Conservation (phyloP, 1,140 invertebrate species). For the Hesperophylax magnus region DNA sequence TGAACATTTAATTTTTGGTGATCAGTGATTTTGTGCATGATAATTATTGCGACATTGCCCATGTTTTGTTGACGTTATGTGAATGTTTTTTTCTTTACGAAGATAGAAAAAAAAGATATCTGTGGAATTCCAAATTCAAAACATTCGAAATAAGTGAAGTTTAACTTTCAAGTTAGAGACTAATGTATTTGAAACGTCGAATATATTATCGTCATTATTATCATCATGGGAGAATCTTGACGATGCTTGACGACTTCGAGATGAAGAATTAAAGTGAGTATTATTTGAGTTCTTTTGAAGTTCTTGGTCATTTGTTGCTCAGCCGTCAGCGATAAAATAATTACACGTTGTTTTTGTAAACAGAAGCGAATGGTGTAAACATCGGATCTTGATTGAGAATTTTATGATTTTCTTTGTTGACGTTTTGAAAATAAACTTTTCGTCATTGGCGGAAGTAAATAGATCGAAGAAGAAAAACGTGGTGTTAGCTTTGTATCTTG, state of each 20-base stretch:
- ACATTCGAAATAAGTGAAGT: neutral
- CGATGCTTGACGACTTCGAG: neutral
- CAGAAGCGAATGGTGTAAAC: neutral
- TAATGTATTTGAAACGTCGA: neutral
- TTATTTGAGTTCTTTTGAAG: constrained; percentile 5
- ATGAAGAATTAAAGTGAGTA: constrained; percentile 13
- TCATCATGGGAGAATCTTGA: neutral
- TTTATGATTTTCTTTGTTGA: neutral
- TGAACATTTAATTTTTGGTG: too few species aligned
- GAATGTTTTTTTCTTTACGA: neutral
- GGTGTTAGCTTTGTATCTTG: too few species aligned
- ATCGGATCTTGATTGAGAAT: neutral
- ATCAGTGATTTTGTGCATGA: too few species aligned
- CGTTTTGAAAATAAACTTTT: neutral
- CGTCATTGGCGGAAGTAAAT: too few species aligned
- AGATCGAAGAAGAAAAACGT: too few species aligned
- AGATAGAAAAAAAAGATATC: neutral
- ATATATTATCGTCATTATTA: neutral
- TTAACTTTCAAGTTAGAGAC: neutral
- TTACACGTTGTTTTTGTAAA: neutral
- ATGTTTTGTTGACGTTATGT: too few species aligned
- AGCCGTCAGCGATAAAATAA: neutral
- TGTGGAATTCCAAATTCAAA: neutral
- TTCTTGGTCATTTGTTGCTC: neutral
- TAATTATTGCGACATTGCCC: too few species aligned